Conservation (phyloP, 2,113 vertebrate genomes). For the Kryptolebias marmoratus region DNA sequence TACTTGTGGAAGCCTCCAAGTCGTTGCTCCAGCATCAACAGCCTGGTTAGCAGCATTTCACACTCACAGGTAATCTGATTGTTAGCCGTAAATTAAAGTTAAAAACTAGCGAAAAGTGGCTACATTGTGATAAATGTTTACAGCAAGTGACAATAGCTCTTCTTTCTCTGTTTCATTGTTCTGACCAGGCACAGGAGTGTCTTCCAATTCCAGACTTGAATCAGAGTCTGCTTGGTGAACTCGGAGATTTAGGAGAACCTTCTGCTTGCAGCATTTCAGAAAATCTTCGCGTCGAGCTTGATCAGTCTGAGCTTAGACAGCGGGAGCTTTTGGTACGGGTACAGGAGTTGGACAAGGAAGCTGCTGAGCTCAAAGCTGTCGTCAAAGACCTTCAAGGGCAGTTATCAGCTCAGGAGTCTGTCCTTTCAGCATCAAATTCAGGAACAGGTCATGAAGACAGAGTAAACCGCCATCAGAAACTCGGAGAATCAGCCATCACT, state of each 20-base stretch:
- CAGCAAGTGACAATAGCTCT: background rate
- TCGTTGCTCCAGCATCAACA: constrained; percentile 94
- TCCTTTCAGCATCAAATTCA: constrained; percentile 40
- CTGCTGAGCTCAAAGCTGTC: constrained; percentile 69
- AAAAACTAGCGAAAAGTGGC: background rate
- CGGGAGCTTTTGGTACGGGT: constrained; percentile 82
- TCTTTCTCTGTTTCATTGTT: constrained; percentile 6
- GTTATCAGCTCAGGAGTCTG: constrained; percentile 71
- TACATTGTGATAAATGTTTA: background rate
- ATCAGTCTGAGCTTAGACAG: constrained; percentile 88
- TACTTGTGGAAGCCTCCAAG: constrained; percentile 90
- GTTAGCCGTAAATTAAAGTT: background rate
- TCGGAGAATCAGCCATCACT: constrained; percentile 56
- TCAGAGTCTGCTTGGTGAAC: constrained; percentile 81
- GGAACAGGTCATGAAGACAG: constrained; percentile 66
- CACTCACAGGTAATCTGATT: constrained; percentile 54
- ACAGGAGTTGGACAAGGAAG: constrained; percentile 72
- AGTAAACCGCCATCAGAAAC: constrained; percentile 63
- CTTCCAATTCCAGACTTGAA: constrained; percentile 82
- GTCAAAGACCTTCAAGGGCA: constrained; percentile 81
- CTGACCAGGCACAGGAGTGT: constrained; percentile 84
- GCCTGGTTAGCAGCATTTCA: constrained; percentile 88
- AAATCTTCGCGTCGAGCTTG: constrained; percentile 89
- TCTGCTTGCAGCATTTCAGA: constrained; percentile 83
- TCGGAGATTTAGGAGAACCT: constrained; percentile 66